Evolutionary conservation across 2,113 vertebrate genomes (phyloP).

Genomic region (Sporophila hypoxantha): DNA sequence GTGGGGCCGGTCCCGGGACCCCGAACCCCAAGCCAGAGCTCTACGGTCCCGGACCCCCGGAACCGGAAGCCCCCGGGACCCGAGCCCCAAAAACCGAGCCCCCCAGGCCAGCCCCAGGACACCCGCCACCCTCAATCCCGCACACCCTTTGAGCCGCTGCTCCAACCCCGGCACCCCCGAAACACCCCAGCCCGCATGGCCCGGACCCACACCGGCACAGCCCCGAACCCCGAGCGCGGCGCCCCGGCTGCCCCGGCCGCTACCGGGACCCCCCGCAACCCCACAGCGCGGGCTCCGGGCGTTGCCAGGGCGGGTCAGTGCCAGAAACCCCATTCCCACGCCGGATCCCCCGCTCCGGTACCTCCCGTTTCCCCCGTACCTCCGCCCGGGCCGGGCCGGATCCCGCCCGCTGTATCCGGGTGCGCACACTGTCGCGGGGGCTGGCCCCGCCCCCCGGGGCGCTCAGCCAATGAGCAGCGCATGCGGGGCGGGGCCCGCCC

Average conservation of each 20-base stretch:
- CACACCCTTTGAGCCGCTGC: too few relatives aligned
- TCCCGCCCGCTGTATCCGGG: slow-evolving; percentile 31
- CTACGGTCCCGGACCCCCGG: too few relatives aligned
- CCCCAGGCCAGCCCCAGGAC: not conserved
- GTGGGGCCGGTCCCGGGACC: not conserved
- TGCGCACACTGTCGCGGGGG: not conserved
- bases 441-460: not conserved
- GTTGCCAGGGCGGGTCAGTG: too few relatives aligned
- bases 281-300: too few relatives aligned
- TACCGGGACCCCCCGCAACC: not conserved
- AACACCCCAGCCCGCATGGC: not conserved
- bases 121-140: too few relatives aligned
- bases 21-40: too few relatives aligned
- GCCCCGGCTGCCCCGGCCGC: not conserved
- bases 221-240: too few relatives aligned
- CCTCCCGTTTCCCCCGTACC: too few relatives aligned
- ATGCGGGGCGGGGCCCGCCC: not conserved
- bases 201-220: too few relatives aligned
- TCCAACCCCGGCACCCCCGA: not conserved
- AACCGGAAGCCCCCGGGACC: too few relatives aligned
- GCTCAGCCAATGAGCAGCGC: not conserved
- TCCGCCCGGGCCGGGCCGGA: not conserved
- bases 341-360: too few relatives aligned
- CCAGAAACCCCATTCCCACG: too few relatives aligned
- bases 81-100: accelerated